phyloP scores from a whole-genome alignment of 2,113 vertebrate genomes.

The Sterrhoptilus dennistouni region DNA sequence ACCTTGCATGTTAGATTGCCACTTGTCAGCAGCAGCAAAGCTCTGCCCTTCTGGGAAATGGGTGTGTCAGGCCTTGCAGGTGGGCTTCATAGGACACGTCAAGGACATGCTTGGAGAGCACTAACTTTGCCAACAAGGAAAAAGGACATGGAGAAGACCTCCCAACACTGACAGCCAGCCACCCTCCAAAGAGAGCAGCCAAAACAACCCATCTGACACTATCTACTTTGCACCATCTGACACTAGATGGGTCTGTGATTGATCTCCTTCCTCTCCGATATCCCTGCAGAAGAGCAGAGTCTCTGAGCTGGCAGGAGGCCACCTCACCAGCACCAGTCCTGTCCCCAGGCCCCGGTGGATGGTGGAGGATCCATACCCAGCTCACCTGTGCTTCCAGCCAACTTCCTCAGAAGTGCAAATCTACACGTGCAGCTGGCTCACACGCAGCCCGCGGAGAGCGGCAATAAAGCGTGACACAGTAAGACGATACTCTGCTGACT shows the following conservation, averaged over 20 bases:
- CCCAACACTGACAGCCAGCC: background rate
- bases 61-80: fast-evolving
- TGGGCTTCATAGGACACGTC: fast-evolving
- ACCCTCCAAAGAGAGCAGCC: background rate
- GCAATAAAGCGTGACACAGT: background rate
- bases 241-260: background rate
- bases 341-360: fast-evolving
- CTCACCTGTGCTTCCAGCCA: background rate
- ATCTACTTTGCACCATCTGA: background rate
- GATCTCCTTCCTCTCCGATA: background rate
- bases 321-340: fast-evolving
- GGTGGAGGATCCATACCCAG: fast-evolving
- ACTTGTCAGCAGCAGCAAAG: background rate
- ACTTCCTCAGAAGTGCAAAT: background rate
- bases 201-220: fast-evolving
- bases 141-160: background rate
- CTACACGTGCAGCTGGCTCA: background rate
- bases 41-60: background rate
- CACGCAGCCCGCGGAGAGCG: background rate
- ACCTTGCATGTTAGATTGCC: background rate
- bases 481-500: background rate
- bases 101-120: background rate
- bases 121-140: background rate
- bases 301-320: background rate
- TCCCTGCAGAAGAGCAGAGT: background rate